Evolutionary conservation across 2,113 vertebrate species (phyloP).

Genomic region (Osmerus eperlanus): DNA sequence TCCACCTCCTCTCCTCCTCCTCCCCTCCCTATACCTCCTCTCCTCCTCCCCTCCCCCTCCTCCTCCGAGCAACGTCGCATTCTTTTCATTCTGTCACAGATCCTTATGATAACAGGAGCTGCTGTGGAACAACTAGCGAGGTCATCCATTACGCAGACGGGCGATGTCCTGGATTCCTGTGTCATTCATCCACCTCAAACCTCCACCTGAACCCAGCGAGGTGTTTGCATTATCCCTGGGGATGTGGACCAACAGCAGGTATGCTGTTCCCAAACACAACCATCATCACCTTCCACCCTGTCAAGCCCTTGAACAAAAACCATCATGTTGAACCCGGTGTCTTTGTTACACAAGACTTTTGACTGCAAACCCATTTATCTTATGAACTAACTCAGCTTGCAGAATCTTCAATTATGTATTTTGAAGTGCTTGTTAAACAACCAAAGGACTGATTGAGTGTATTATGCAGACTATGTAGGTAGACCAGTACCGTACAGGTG

Average conservation of each 20-base stretch:
- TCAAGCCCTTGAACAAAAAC: not conserved
- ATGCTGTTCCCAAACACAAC: not conserved
- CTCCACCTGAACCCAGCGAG: conserved; percentile 50
- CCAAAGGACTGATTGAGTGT: too few species aligned
- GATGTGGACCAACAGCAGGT: not conserved
- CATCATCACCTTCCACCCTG: not conserved
- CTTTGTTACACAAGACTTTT: too few species aligned
- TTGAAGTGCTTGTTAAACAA: too few species aligned
- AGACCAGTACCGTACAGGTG: too few species aligned
- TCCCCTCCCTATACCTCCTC: not conserved
- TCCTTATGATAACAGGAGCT: conserved; percentile 51
- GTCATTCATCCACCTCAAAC: conserved; percentile 50
- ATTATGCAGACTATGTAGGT: too few species aligned
- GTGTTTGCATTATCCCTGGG: conserved; percentile 36
- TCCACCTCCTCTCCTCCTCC: not conserved
- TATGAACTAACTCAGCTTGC: too few species aligned
- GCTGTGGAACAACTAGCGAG: conserved; percentile 39
- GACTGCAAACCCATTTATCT: too few species aligned
- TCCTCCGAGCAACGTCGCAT: conserved; percentile 44
- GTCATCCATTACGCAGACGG: conserved; percentile 46
- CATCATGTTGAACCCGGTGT: not conserved
- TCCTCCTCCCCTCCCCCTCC: conserved; percentile 8
- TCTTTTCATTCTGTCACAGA: conserved; percentile 40
- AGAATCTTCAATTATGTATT: too few species aligned
- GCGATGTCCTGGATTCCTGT: conserved; percentile 49